Base-by-base conservation (phyloP, 2,113 vertebrate species). In the Martes martes region DNA sequence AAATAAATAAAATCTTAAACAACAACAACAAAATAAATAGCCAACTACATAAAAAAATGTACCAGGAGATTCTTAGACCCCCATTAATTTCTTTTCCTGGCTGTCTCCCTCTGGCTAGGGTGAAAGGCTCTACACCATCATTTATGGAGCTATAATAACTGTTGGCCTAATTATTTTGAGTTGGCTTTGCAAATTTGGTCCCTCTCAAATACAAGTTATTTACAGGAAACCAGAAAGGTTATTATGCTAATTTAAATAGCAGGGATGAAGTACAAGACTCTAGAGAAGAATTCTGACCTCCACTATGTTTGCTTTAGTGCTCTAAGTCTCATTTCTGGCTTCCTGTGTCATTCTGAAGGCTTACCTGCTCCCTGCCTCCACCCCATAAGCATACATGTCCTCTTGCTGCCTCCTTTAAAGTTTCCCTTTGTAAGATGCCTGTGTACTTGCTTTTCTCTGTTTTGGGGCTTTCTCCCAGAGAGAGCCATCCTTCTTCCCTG, bases 41-140 rank as follows among this genome's bases (percentile, higher is more conserved):
- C 45, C 8, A 55, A 91, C 74, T 50, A 63, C 52, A 78, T 81
- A 80, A 47, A 92, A 92, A 96, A 96, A 80, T 92, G 79, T 26
- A 26, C 65, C 50, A 91, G 86, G 74, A 82, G 50, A 93, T 55
- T 97, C 74, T 93, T 19, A 67, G 47, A 45, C 6, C 18, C 39
- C 23, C 28, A 10, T 26, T 89, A 28, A 91, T 91, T 90, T 61
- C 24, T 39, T 82, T 69, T 76, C 23, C 24, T 50, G 50, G 47
- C 57, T 47, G 74, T 76, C 16, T 89, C n/a, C 91, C 73, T 85
- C 57, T 65, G 11, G 6, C 52, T 95, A 50, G 26, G 5, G 57
- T 59, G 7, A 82, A 90, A 79, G 36, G 21, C 19, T 91, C 19
- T 80, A 63, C 4, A 63, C 16, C 81, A 89, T 74, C 39, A 76